These are phyloP conservation scores for Tipula confusa DNA, from an alignment of 2,888 invertebrate genomes.

Conservation along the genomic window DNA sequence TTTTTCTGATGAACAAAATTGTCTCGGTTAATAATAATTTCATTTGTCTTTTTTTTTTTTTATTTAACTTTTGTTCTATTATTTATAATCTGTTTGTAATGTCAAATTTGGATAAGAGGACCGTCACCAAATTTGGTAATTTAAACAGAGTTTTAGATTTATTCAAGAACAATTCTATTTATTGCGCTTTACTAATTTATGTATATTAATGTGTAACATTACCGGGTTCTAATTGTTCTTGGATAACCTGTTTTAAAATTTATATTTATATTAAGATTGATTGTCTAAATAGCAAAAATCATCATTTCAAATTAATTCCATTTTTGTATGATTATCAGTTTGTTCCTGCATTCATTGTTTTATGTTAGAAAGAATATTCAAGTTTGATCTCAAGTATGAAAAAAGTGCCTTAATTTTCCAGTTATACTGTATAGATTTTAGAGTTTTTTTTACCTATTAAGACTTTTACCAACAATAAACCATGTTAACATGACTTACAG, in stretches of 20 bases:
- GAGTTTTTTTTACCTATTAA: no score
- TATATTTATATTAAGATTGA: neutral
- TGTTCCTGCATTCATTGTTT: neutral
- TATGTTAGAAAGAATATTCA: neutral
- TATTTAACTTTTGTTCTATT: constrained; percentile 36
- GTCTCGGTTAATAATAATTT: constrained; percentile 56
- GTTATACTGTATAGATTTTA: no score
- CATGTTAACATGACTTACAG: no score
- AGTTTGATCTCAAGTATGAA: no score
- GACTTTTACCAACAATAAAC: no score
- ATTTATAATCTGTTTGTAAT: neutral
- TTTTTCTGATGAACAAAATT: constrained; percentile 87
- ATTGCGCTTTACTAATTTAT: neutral
- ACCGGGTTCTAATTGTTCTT: neutral
- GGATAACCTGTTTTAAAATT: neutral
- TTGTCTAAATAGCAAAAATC: neutral
- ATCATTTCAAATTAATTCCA: neutral
- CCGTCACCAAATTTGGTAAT: neutral
- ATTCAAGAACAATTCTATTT: neutral
- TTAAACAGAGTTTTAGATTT: neutral
- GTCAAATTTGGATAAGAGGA: neutral
- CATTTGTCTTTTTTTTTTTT: constrained; percentile 36
- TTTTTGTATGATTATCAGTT: neutral
- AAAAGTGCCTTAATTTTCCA: no score
- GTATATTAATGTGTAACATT: neutral